Evolutionary conservation across 2,888 invertebrate species (phyloP).

Genomic region (Temnothorax unifasciatus): DNA sequence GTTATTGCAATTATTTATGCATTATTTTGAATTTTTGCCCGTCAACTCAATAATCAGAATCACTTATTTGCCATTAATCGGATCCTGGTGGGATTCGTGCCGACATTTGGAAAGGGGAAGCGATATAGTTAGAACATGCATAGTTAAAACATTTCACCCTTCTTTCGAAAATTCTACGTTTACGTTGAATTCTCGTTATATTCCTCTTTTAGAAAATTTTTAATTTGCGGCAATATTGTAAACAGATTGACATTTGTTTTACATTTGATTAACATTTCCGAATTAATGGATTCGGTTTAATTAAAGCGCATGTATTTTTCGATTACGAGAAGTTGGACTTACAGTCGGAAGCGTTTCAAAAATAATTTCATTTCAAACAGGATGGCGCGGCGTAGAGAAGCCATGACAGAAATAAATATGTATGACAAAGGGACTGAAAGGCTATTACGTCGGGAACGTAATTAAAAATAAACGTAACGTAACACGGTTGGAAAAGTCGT

Average conservation of each 20-base stretch:
- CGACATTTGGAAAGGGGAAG: background rate
- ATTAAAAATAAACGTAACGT: conserved; percentile 27
- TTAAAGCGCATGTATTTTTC: background rate
- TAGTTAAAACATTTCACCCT: background rate
- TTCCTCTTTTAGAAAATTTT: background rate
- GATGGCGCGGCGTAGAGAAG: background rate
- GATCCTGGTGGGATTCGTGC: background rate
- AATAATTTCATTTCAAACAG: background rate
- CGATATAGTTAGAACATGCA: background rate
- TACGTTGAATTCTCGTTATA: background rate
- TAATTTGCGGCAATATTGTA: too few species aligned
- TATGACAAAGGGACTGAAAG: background rate
- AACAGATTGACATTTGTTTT: background rate
- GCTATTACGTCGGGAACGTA: background rate
- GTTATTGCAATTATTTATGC: background rate
- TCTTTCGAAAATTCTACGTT: background rate
- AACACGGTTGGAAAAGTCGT: background rate
- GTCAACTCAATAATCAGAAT: background rate
- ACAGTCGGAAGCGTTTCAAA: background rate
- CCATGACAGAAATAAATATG: background rate
- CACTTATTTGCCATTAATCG: background rate
- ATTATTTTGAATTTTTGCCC: background rate
- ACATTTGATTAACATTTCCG: background rate
- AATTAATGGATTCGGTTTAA: background rate
- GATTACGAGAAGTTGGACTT: background rate